Evolutionary conservation across 2,797 vertebrate species (phyloP), one percentile per base, ranked within the genome.

Genomic region (Gymnocypris eckloni): DNA sequence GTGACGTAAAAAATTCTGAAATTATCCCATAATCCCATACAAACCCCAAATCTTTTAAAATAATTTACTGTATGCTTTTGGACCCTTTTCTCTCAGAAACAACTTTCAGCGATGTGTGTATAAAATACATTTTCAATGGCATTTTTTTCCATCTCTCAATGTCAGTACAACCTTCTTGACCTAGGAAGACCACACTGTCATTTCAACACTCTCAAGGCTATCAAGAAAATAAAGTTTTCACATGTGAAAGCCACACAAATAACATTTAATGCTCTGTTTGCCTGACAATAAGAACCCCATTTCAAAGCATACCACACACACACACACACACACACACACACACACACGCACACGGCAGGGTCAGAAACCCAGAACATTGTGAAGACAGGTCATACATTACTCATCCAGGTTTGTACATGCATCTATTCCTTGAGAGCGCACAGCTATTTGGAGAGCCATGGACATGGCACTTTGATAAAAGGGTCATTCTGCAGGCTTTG

Each of bases 401-500:
- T 95, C 90, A 93, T 88, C 89, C 91, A 92, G 92, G 92, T 95
- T 93, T 92, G 93, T 92, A 95, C 92, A 93, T 92, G 92, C 90
- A 91, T 92, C 91, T 95, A 88, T 96, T 95, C 94, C 95, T 94
- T 91, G 94, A 92, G 93, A 91, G 92, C 90, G 87, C 89, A 92
- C 91, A 89, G 91, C 90, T 94, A 88, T 96, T 94, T 90, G 94
- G 89, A 94, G 93, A 95, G 92, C 93, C 93, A 92, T 90, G 94
- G 93, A 94, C 93, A 92, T 92, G 90, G 91, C 93, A 95, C 90
- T 87, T 90, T 95, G 94, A 96, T 95, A 96, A 90, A 96, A 95
- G 94, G 94, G 94, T 94, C 92, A 94, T 96, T 97, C 94, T 94
- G 94, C 95, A 95, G 93, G 95, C 94, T 96, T 95, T 88, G 41